phyloP scores from a whole-genome alignment of 2,888 invertebrate species.

The Tanypteryx hageni region DNA sequence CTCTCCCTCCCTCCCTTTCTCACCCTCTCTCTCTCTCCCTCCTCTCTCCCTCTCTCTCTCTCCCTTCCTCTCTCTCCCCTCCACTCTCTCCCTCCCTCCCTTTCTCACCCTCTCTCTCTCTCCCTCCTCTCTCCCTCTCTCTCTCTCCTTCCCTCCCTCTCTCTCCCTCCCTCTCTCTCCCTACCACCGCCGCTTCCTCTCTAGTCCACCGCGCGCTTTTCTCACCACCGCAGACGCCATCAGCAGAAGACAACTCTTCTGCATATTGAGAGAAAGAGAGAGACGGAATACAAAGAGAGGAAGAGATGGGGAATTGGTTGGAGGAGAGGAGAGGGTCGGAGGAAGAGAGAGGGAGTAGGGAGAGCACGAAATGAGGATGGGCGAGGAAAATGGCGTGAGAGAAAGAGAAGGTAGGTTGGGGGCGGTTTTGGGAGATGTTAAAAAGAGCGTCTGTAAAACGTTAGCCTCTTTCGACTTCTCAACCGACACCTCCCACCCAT shows the following conservation, averaged over 20 bases:
- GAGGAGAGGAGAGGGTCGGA: background rate
- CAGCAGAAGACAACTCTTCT: slow-evolving; percentile 29
- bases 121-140: background rate
- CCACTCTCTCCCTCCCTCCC: background rate
- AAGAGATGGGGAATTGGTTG: background rate
- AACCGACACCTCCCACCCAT: slow-evolving; percentile 16
- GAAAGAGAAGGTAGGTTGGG: background rate
- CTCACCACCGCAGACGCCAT: slow-evolving; percentile 27
- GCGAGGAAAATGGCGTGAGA: background rate
- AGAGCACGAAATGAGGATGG: background rate
- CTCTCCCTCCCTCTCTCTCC: background rate
- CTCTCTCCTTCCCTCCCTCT: background rate
- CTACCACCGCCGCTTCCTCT: slow-evolving; percentile 25
- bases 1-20: background rate
- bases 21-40: background rate
- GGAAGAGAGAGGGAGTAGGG: background rate
- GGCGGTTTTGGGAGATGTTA: background rate
- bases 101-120: too few species aligned
- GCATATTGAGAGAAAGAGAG: slow-evolving; percentile 53
- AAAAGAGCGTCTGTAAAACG: background rate
- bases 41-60: background rate
- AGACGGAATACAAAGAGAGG: too few species aligned
- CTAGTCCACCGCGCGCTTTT: background rate
- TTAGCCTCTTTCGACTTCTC: background rate
- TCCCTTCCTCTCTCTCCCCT: background rate